Conservation (phyloP, 1,140 invertebrate genomes). For the Heliconius nattereri region DNA sequence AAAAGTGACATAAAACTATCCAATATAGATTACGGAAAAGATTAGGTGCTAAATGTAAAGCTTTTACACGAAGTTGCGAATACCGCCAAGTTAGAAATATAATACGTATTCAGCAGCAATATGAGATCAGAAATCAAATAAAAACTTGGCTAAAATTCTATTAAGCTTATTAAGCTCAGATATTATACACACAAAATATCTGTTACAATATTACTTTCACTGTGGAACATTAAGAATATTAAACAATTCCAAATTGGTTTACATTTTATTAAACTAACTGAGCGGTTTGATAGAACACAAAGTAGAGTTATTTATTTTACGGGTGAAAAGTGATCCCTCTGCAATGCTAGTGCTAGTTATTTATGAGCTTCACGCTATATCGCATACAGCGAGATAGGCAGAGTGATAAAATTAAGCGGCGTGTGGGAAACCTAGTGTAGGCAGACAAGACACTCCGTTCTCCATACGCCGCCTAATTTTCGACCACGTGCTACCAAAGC, state of each 20-base stretch:
- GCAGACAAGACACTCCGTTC: too few relatives aligned
- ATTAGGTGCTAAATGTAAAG: too few relatives aligned
- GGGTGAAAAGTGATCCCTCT: neutral
- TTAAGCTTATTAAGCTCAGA: neutral
- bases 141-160: neutral
- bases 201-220: neutral
- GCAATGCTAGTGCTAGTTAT: neutral
- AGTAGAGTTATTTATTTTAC: neutral
- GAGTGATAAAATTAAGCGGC: too few relatives aligned
- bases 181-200: conserved; percentile 7
- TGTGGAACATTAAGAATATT: conserved; percentile 1
- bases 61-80: too few relatives aligned
- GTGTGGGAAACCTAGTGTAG: too few relatives aligned
- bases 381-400: too few relatives aligned
- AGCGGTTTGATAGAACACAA: conserved; percentile 5
- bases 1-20: too few relatives aligned
- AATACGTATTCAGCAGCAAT: neutral
- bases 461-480: too few relatives aligned
- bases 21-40: too few relatives aligned
- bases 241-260: conserved; percentile 8
- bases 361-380: too few relatives aligned
- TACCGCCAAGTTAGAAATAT: too few relatives aligned
- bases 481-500: too few relatives aligned
- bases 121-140: neutral
- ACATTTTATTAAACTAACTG: neutral